Base-by-base conservation (phyloP, 2,113 vertebrate genomes). In the Chinchilla lanigera region DNA sequence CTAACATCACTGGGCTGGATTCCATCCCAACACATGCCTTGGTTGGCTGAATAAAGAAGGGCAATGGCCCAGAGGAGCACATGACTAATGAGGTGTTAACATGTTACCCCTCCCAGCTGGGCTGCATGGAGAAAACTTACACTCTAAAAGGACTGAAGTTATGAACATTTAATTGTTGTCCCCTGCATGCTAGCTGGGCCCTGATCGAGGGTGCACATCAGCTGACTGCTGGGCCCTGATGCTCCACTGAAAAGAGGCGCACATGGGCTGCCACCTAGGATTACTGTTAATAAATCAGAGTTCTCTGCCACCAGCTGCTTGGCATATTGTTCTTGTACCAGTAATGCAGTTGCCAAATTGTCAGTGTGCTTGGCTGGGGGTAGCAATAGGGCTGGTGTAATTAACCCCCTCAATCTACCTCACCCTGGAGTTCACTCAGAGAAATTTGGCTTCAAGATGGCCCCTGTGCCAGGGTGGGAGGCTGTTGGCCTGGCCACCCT, bases 331-430 rank as follows among this genome's bases (percentile, higher is more conserved):
- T 94, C 77, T 92, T 85, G 95, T 73, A 97, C 84, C 63, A 63
- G 81, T 80, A 77, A 65, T 33, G 24, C 33, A 60, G 54, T 78
- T 97, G 97, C 93, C 96, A 92, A 97, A 92, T 93, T 94, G 92
- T 97, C 88, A 93, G 84, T 97, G 84, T 85, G 33, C 65, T 92
- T 71, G 87, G 94, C 41, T 99, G 99, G 97, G 97, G 95, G 93
- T 98, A 98, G 98, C 98, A 63, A 0, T 96, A 97, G 98, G 97
- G 96, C 98, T 98, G 93, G 65, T 97, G 95, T 99, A 99, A 99
- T 99, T 99, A 99, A 98, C 98, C 98, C 98, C 98, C 22, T 83
- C 81, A 6, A 3, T 35, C 54, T 20, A 86, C 82, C 92, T 93
- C 65, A 80, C 85, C 60, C 81, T 96, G 95, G 95, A 96, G 75